Conservation (phyloP, 1,140 invertebrate genomes). For the Agrypnia vestita region DNA sequence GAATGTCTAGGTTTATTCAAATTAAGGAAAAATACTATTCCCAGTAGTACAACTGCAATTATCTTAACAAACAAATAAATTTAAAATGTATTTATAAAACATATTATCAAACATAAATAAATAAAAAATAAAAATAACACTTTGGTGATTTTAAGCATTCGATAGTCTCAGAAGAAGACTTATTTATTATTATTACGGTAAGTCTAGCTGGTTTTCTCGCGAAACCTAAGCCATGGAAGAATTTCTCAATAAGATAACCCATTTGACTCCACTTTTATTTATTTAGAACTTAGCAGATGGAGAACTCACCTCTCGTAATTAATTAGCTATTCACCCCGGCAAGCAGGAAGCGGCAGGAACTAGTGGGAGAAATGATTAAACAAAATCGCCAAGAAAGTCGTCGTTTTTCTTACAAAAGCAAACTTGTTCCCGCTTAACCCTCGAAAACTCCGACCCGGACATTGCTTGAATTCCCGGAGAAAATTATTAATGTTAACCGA, state of each 20-base stretch:
- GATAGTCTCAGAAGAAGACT: too few relatives aligned
- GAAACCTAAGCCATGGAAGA: background rate
- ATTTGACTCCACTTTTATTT: slow-evolving; percentile 51
- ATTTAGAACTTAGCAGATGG: slow-evolving; percentile 38
- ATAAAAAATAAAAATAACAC: too few relatives aligned
- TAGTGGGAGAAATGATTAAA: slow-evolving; percentile 44
- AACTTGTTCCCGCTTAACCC: slow-evolving; percentile 36
- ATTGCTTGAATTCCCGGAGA: slow-evolving; percentile 36
- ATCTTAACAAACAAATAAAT: too few relatives aligned
- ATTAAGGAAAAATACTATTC: too few relatives aligned
- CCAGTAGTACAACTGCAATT: too few relatives aligned
- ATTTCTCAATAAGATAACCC: slow-evolving; percentile 21
- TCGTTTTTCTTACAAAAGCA: slow-evolving; percentile 48
- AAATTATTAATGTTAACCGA: slow-evolving; percentile 45
- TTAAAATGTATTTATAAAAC: too few relatives aligned
- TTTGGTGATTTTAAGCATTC: too few relatives aligned
- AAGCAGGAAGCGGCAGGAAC: slow-evolving; percentile 9
- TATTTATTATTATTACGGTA: too few relatives aligned
- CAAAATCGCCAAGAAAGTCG: slow-evolving; percentile 45
- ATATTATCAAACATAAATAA: too few relatives aligned
- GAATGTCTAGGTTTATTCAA: background rate
- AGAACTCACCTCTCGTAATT: slow-evolving; percentile 49
- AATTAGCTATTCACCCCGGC: slow-evolving; percentile 46
- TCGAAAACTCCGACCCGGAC: slow-evolving; percentile 30
- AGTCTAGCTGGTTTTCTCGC: background rate